Evolutionary conservation across 1,140 invertebrate genomes (phyloP), one percentile per base, ranked within the genome.

Genomic region (Streblospio benedicti): DNA sequence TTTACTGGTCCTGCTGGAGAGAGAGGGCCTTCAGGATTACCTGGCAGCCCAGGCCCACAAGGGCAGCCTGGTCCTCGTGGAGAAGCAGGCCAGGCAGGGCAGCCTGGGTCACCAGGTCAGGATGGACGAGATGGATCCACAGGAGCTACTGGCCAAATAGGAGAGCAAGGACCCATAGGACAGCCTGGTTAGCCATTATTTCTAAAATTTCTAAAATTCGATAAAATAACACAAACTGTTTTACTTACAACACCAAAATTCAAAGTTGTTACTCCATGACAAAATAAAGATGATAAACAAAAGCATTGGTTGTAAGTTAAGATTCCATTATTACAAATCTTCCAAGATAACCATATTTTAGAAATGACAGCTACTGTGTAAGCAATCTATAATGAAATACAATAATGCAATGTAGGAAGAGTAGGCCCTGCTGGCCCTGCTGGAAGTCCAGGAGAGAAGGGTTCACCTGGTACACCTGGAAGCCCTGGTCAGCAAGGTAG

Each of bases 1-100:
- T 50, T 41, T 32, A 70, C 67, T 59, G 73, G 72, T 45, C 33
- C 47, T 53, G 18, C 57, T 12, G 87, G 86, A 61, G 18, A 54
- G 14, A 27, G 2, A 6, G 87, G 87, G 47, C 65, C 65, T 57
- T 68, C 69, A 62, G 85, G 85, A 70, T 32, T 38, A 44, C 52
- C 58, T 4, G 68, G 68, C 16, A 43, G 59, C 35, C 54, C 57
- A 32, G 57, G 62, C 23, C 20, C 16, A 32, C 18, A 65, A 57
- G 67, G 67, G 18, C 57, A 52, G 25, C 61, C 59, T 45, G 67
- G 67, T 41, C 60, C 43, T 28, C 9, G 6, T 49, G 45, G n/a
- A n/a, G 23, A 28, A 9, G 18, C 18, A 6, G 54, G 58, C n/a
- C 33, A 47, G 9, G 1, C 50, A 31, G 70, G 70, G 5, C 44